These are phyloP conservation scores for Sthenelais limicola DNA, from an alignment of 2,888 invertebrate species.

Conservation along the genomic window DNA sequence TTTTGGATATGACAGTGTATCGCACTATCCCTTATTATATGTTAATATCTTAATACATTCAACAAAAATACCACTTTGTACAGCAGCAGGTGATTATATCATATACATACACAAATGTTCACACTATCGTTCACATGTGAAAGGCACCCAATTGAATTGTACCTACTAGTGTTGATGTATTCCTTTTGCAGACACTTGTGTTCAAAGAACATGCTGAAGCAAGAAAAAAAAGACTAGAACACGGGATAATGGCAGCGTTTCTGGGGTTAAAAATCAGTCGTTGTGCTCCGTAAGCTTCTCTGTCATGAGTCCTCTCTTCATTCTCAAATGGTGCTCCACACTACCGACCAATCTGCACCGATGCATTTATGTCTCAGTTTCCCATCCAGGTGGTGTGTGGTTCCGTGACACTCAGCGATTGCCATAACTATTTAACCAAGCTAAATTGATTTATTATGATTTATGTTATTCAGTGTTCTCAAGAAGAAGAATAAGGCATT, in stretches of 20 bases:
- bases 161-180: slow-evolving; percentile 31
- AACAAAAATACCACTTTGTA: slow-evolving; percentile 30
- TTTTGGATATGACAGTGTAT: slow-evolving; percentile 25
- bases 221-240: slow-evolving; percentile 23
- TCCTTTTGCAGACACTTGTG: slow-evolving; percentile 22
- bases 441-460: no score
- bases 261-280: not conserved
- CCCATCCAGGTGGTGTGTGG: not conserved
- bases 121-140: slow-evolving; percentile 23
- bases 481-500: no score
- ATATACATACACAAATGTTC: slow-evolving; percentile 20
- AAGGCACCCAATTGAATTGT: slow-evolving; percentile 34
- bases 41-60: slow-evolving; percentile 12
- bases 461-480: no score
- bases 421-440: no score
- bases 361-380: slow-evolving; percentile 20
- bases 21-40: slow-evolving; percentile 32
- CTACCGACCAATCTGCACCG: slow-evolving; percentile 5
- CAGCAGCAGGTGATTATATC: no score
- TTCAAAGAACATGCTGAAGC: slow-evolving; percentile 18
- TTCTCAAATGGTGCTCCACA: slow-evolving; percentile 34
- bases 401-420: slow-evolving; percentile 29
- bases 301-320: slow-evolving; percentile 19
- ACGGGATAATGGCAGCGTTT: slow-evolving; percentile 19
- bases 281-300: slow-evolving; percentile 20